Evolutionary conservation across 30 jellyfish, hydroid and myxozoan species (phyloP).

Genomic region (Haliclystus octoradiatus): DNA sequence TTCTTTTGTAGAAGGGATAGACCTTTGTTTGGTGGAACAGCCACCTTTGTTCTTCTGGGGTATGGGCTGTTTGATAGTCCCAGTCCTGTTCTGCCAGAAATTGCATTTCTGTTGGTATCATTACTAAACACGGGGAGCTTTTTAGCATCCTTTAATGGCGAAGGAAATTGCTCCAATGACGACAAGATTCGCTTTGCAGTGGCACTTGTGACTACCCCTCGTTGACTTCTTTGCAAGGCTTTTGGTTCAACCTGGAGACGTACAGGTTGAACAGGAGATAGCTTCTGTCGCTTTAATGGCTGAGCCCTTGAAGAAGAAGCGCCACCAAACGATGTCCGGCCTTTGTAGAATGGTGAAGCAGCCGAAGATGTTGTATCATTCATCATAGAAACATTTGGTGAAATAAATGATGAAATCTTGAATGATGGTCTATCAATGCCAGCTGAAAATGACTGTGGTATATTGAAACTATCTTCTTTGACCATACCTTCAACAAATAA

Average conservation of each 20-base stretch:
- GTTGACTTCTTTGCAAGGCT: slow-evolving; percentile 26
- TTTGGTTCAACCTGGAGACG: slow-evolving; percentile 61
- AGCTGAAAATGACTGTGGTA: slow-evolving; percentile 10
- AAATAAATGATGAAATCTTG: slow-evolving; percentile 80
- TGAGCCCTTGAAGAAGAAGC: slow-evolving; percentile 55
- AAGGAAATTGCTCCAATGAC: slow-evolving; percentile 71
- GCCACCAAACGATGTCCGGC: slow-evolving; percentile 91
- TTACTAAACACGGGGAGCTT: slow-evolving; percentile 54
- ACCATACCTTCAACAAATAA: background rate
- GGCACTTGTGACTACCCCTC: slow-evolving; percentile 77
- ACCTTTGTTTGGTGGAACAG: slow-evolving; percentile 19
- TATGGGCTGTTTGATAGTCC: slow-evolving; percentile 4
- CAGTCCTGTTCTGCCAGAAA: slow-evolving; percentile 4
- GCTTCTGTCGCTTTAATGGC: slow-evolving; percentile 50
- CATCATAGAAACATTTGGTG: slow-evolving; percentile 14
- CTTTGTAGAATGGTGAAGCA: slow-evolving; percentile 70
- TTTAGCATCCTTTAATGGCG: slow-evolving; percentile 85
- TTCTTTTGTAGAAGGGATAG: slow-evolving; percentile 2
- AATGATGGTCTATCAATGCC: slow-evolving; percentile 44
- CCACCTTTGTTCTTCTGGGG: background rate
- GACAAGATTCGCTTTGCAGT: slow-evolving; percentile 82
- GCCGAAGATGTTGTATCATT: background rate
- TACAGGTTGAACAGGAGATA: slow-evolving; percentile 67
- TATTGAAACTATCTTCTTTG: background rate
- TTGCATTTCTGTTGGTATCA: slow-evolving; percentile 22